phyloP scores from a whole-genome alignment of 1,140 invertebrate genomes.

The Musca vetustissima region DNA sequence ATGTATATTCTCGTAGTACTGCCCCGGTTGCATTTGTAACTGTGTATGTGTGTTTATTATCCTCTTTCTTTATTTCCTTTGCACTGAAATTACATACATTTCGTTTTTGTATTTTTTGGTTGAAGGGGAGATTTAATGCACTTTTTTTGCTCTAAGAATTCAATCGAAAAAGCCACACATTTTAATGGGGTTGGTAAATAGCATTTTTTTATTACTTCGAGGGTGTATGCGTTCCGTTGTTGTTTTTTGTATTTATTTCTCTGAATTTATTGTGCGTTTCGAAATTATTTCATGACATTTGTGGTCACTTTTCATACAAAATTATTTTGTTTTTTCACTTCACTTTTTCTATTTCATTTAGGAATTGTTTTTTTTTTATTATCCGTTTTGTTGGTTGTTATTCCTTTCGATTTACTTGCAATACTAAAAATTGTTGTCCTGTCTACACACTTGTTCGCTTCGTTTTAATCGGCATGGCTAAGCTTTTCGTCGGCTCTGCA shows the following conservation, averaged over 20 bases:
- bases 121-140: background rate
- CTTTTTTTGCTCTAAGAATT: background rate
- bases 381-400: slow-evolving; percentile 35
- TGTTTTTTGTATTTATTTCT: background rate
- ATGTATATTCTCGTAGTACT: background rate
- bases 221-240: background rate
- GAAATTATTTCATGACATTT: too few species aligned
- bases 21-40: background rate
- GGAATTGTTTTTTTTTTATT: background rate
- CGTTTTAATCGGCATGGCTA: slow-evolving; percentile 26
- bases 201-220: background rate
- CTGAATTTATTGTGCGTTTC: background rate
- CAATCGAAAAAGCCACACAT: background rate
- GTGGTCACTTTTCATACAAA: too few species aligned
- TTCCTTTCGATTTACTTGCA: slow-evolving; percentile 45
- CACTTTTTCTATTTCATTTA: background rate
- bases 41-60: background rate
- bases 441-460: slow-evolving; percentile 55
- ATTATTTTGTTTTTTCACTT: background rate
- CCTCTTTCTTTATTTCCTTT: background rate
- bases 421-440: slow-evolving; percentile 45
- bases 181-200: background rate
- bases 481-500: slow-evolving; percentile 11
- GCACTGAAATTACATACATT: background rate
- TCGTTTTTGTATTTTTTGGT: background rate